phyloP scores from a whole-genome alignment of 2,888 invertebrate genomes.

The Mesoligia furuncula region DNA sequence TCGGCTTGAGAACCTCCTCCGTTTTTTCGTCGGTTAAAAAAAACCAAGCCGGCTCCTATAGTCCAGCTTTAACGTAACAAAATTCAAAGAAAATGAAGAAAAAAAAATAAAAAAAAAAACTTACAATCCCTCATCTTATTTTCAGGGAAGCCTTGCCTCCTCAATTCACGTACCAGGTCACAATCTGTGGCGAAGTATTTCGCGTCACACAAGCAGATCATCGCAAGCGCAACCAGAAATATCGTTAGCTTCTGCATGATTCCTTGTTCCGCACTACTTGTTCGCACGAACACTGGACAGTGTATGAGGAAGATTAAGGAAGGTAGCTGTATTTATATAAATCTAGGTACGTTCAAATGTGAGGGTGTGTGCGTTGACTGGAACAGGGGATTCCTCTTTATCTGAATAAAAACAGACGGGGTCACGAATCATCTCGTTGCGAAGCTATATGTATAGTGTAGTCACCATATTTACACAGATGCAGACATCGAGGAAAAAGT shows the following conservation, averaged over 20 bases:
- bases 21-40: too few relatives aligned
- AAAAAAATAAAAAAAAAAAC: conserved; percentile 40
- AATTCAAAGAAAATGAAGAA: neutral
- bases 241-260: conserved; percentile 54
- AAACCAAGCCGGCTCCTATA: neutral
- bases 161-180: conserved; percentile 73
- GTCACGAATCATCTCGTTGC: conserved; percentile 40
- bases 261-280: conserved; percentile 39
- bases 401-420: conserved; percentile 43
- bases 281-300: conserved; percentile 8
- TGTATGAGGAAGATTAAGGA: conserved; percentile 31
- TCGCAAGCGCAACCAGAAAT: conserved; percentile 49
- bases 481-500: neutral
- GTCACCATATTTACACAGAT: neutral
- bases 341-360: neutral
- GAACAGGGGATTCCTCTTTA: conserved; percentile 62
- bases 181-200: conserved; percentile 73
- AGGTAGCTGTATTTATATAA: conserved; percentile 45
- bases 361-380: conserved; percentile 24
- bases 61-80: too few relatives aligned
- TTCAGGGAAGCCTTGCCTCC: conserved; percentile 77
- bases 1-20: too few relatives aligned
- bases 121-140: conserved; percentile 78
- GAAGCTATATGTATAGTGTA: conserved; percentile 6
- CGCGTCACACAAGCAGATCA: conserved; percentile 63